Evolutionary conservation across 2,888 invertebrate species (phyloP).

Genomic region (Bursaphelenchus okinawaensis): DNA sequence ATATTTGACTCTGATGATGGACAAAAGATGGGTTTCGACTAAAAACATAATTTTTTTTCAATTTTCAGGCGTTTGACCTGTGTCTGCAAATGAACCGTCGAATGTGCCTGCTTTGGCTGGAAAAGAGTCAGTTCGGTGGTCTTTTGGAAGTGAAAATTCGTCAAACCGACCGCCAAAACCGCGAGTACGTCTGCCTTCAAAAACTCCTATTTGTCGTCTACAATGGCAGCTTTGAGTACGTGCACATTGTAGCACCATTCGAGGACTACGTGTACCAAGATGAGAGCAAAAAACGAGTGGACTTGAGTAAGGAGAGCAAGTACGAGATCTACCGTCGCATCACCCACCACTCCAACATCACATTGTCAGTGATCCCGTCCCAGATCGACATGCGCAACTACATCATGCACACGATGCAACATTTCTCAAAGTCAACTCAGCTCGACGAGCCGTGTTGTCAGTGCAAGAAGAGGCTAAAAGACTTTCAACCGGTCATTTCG

Average conservation of each 20-base stretch:
- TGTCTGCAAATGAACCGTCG: background rate
- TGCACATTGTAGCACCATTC: slow-evolving; percentile 28
- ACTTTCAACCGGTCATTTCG: slow-evolving; percentile 13
- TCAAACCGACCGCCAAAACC: slow-evolving; percentile 9
- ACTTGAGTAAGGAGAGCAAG: slow-evolving; percentile 27
- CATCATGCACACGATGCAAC: background rate
- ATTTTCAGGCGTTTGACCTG: background rate
- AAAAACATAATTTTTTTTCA: background rate
- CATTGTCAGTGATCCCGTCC: background rate
- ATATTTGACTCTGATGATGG: background rate
- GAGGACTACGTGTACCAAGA: slow-evolving; percentile 26
- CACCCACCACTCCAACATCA: background rate
- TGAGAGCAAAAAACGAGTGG: slow-evolving; percentile 20
- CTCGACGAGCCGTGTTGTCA: slow-evolving; percentile 2
- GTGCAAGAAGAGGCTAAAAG: slow-evolving; percentile 1
- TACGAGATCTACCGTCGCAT: slow-evolving; percentile 25
- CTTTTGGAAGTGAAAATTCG: slow-evolving; percentile 18
- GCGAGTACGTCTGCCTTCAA: background rate
- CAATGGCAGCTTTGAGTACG: slow-evolving; percentile 29
- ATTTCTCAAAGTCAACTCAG: background rate
- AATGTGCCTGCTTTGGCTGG: slow-evolving; percentile 10
- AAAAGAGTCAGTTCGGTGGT: slow-evolving; percentile 15
- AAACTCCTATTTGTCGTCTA: slow-evolving; percentile 24
- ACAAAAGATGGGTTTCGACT: background rate
- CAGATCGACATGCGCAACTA: background rate